Conservation (phyloP, 2,797 vertebrate genomes). For the Coluber constrictor region DNA sequence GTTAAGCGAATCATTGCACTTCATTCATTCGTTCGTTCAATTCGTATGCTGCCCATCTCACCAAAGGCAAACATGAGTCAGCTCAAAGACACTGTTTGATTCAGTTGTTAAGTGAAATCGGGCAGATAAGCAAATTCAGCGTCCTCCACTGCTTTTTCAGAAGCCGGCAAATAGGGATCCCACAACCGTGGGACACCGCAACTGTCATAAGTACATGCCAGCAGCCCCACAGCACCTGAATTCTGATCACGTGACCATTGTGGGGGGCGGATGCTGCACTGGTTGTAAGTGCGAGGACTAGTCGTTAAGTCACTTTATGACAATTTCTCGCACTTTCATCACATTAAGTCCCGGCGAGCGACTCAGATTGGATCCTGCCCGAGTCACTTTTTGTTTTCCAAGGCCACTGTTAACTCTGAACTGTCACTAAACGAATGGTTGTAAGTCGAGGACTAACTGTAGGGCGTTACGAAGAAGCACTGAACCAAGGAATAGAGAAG, state of each 20-base stretch:
- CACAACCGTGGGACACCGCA: neutral
- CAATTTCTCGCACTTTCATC: neutral
- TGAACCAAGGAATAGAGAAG: rapidly evolving
- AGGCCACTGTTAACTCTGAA: neutral
- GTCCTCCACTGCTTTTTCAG: neutral
- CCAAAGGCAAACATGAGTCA: neutral
- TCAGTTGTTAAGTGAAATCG: no score
- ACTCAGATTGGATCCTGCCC: neutral
- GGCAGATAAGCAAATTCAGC: neutral
- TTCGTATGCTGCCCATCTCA: neutral
- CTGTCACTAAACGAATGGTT: neutral
- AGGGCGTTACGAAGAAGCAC: neutral
- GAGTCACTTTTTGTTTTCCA: neutral
- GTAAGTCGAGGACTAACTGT: neutral
- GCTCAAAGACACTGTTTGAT: neutral
- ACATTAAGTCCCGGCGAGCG: neutral
- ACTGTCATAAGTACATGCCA: no score
- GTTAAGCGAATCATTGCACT: no score
- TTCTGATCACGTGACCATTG: neutral
- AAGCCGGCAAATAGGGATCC: no score
- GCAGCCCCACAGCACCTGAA: neutral
- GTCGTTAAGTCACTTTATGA: neutral
- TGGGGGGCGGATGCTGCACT: no score
- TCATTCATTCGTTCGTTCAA: neutral
- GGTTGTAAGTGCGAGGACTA: neutral